These are phyloP conservation scores for Julus scanicus DNA, from an alignment of 2,888 invertebrate genomes.

Conservation along the genomic window DNA sequence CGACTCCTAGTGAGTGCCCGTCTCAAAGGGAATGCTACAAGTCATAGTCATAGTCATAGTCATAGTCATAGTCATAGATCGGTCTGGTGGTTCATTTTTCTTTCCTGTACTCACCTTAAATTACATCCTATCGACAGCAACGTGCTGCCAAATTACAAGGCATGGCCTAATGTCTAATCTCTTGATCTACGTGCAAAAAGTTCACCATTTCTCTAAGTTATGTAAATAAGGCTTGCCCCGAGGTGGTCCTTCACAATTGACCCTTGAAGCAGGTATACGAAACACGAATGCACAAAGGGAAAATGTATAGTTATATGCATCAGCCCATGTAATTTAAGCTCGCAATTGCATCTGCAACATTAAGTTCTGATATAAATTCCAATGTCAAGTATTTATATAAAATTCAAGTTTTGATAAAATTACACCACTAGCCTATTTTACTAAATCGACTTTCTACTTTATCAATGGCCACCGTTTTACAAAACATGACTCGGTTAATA, in stretches of 20 bases:
- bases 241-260: conserved; percentile 50
- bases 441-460: neutral
- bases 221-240: conserved; percentile 50
- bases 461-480: neutral
- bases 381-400: too few species aligned
- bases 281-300: neutral
- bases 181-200: conserved; percentile 20
- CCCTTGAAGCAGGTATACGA: conserved; percentile 19
- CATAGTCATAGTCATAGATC: too few species aligned
- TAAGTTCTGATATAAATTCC: neutral
- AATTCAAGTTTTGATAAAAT: too few species aligned
- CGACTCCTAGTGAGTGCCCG: too few species aligned
- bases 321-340: neutral
- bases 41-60: too few species aligned
- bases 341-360: neutral
- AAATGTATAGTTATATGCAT: neutral
- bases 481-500: neutral
- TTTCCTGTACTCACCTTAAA: conserved; percentile 21
- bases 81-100: conserved; percentile 41
- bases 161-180: conserved; percentile 34
- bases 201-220: conserved; percentile 17
- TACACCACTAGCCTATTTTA: neutral
- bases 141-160: conserved; percentile 50
- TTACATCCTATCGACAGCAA: conserved; percentile 45
- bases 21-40: too few species aligned